Conservation (phyloP, 53 echinoderm and acorn worm genomes). For the Apostichopus leukothele region DNA sequence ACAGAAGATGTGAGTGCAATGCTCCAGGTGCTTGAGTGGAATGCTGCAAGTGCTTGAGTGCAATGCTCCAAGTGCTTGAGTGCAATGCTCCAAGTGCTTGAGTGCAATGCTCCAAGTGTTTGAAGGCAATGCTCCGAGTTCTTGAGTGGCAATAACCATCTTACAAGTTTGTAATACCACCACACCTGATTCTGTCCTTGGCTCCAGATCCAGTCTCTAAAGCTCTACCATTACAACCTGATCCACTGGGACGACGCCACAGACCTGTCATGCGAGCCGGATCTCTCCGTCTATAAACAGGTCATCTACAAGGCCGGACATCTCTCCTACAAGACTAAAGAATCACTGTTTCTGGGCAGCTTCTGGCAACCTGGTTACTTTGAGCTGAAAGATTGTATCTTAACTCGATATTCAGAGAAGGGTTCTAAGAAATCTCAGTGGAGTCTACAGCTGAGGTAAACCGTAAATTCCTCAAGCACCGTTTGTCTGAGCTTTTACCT, state of each 20-base stretch:
- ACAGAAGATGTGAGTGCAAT: too few relatives aligned
- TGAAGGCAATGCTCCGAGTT: too few relatives aligned
- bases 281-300: slow-evolving; percentile 82
- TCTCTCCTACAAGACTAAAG: slow-evolving; percentile 71
- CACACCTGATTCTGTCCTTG: background rate
- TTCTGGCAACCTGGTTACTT: slow-evolving; percentile 88
- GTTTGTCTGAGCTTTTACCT: too few relatives aligned
- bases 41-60: too few relatives aligned
- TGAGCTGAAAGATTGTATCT: slow-evolving; percentile 66
- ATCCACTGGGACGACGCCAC: slow-evolving; percentile 96
- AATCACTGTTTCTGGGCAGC: slow-evolving; percentile 66
- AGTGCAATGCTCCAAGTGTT: too few relatives aligned
- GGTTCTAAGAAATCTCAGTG: slow-evolving; percentile 67
- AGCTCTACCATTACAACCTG: slow-evolving; percentile 73
- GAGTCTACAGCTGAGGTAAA: slow-evolving; percentile 75
- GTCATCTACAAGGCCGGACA: slow-evolving; percentile 65
- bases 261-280: slow-evolving; percentile 65
- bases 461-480: background rate
- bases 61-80: too few relatives aligned
- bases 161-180: too few relatives aligned
- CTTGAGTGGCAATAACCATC: too few relatives aligned
- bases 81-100: too few relatives aligned
- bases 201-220: slow-evolving; percentile 58
- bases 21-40: too few relatives aligned
- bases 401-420: slow-evolving; percentile 65